A percentile compares a stretch with the other conserved stretches of the same genome.
Evolutionary conservation across 2,797 vertebrate species (phyloP).

Genomic region (Ptychadena robeensis): DNA sequence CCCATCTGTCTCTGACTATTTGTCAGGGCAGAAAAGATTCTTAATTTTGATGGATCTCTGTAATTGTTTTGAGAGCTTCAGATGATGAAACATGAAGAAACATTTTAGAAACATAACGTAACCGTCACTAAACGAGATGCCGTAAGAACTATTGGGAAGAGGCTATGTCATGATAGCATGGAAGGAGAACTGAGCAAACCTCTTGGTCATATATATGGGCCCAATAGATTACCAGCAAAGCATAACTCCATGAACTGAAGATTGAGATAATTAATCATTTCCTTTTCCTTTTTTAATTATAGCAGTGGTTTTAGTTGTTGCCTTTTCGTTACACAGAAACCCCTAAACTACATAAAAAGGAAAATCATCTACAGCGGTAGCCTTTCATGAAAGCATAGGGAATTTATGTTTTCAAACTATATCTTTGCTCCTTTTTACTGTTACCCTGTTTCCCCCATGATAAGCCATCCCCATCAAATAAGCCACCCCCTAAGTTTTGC

Average conservation of each 20-base stretch:
- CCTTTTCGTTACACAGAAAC: too few relatives aligned
- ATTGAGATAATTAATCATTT: not conserved
- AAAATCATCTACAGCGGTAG: too few relatives aligned
- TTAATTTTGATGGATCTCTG: conserved; percentile 74
- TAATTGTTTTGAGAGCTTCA: conserved; percentile 72
- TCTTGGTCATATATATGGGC: conserved; percentile 26
- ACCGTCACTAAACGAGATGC: not conserved
- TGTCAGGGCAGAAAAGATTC: conserved; percentile 68
- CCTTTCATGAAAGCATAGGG: too few relatives aligned
- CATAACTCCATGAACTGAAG: conserved; percentile 1
- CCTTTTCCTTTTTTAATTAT: too few relatives aligned
- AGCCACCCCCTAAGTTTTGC: too few relatives aligned
- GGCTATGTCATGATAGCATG: conserved; percentile 16
- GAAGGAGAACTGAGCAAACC: conserved; percentile 11
- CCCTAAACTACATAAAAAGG: too few relatives aligned
- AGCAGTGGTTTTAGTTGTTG: too few relatives aligned
- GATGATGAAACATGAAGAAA: conserved; percentile 71
- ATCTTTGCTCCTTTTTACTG: too few relatives aligned
- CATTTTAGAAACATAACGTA: not conserved
- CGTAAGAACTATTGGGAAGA: not conserved
- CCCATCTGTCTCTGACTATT: conserved; percentile 71
- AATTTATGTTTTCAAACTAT: too few relatives aligned
- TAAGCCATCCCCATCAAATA: too few relatives aligned
- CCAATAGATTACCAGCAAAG: not conserved
- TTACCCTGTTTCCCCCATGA: too few relatives aligned